Evolutionary conservation across 1,140 invertebrate genomes (phyloP).

Genomic region (Diploscapter pachys): DNA sequence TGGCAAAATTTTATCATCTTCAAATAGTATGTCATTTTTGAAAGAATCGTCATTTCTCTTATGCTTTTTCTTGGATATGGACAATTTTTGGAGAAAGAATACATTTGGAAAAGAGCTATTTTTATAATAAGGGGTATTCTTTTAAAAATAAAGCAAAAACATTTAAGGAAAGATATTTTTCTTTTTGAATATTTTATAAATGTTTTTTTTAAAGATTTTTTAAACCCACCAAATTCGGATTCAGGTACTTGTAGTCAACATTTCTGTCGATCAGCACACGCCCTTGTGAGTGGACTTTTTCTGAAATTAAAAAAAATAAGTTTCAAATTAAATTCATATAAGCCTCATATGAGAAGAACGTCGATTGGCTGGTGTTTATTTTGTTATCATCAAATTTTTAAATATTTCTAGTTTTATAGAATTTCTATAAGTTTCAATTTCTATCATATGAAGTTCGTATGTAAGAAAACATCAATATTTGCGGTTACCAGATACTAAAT

Average conservation of each 20-base stretch:
- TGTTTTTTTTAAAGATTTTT: too few relatives aligned
- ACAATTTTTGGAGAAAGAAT: too few relatives aligned
- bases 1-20: too few relatives aligned
- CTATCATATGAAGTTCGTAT: neutral
- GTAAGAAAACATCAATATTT: neutral
- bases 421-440: neutral
- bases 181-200: too few relatives aligned
- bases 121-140: neutral
- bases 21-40: too few relatives aligned
- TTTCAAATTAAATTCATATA: neutral
- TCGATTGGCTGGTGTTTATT: constrained; percentile 2
- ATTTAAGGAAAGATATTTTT: too few relatives aligned
- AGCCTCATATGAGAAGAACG: neutral
- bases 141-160: constrained; percentile 60
- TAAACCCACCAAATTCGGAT: constrained; percentile 80
- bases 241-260: constrained; percentile 96
- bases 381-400: too few relatives aligned
- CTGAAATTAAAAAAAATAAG: constrained; percentile 58
- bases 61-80: too few relatives aligned
- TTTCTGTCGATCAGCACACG: constrained; percentile 87
- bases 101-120: neutral
- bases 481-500: neutral
- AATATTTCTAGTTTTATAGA: too few relatives aligned
- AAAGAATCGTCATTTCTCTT: too few relatives aligned
- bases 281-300: constrained; percentile 91